Conservation (phyloP, 92 coral and sea anemone species). For the Paragorgia papillata region DNA sequence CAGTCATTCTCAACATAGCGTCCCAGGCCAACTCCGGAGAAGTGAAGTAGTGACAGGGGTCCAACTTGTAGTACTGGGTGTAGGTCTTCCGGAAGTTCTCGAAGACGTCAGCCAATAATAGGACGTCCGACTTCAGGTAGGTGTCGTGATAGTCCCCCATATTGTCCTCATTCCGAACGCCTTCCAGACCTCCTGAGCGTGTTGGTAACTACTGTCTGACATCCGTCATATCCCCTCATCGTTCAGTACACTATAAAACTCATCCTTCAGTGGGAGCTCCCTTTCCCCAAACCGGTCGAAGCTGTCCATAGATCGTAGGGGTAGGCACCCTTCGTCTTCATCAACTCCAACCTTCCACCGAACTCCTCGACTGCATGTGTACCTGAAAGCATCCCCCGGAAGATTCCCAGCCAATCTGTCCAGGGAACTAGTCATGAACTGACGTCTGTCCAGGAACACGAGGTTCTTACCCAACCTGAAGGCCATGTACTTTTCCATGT, state of each 20-base stretch:
- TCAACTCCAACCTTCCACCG: background rate
- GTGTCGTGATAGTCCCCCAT: constrained; percentile 55
- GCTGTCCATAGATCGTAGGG: constrained; percentile 21
- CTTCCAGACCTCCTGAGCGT: constrained; percentile 11
- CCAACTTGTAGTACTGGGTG: constrained; percentile 48
- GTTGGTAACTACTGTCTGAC: background rate
- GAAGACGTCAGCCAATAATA: too few species aligned
- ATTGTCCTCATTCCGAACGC: constrained; percentile 11
- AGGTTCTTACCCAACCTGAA: constrained; percentile 7
- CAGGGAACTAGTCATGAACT: constrained; percentile 40
- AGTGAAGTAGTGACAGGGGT: constrained; percentile 52
- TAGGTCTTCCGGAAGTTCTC: constrained; percentile 41
- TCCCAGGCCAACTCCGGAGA: constrained; percentile 51
- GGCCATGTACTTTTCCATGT: constrained; percentile 44
- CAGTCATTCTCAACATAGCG: constrained; percentile 46
- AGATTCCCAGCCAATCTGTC: constrained; percentile 27
- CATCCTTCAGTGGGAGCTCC: background rate
- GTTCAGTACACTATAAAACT: constrained; percentile 16
- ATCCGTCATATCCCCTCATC: background rate
- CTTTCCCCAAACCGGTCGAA: constrained; percentile 3
- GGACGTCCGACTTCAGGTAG: constrained; percentile 29
- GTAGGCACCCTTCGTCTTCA: constrained; percentile 19
- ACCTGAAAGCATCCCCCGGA: background rate
- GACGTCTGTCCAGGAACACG: constrained; percentile 34
- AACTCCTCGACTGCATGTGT: background rate